phyloP scores from a whole-genome alignment of 2,888 invertebrate species.

The Drymonia ruficornis region DNA sequence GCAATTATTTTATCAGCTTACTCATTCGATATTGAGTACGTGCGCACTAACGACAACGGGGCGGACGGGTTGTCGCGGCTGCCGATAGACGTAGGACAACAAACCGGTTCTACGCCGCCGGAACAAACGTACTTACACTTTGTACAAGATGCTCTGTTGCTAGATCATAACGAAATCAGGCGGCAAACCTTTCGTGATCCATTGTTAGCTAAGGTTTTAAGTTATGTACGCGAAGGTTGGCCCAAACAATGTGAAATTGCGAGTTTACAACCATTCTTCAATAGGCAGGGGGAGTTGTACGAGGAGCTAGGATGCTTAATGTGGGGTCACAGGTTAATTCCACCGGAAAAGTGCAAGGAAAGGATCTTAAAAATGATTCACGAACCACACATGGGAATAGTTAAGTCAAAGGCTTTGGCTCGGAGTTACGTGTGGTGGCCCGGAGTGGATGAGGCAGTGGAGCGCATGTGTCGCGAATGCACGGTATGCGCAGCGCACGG shows the following conservation, averaged over 20 bases:
- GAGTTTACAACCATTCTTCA: constrained; percentile 7
- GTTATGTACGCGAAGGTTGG: constrained; percentile 12
- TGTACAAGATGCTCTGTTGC: neutral
- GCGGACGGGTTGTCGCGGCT: constrained; percentile 8
- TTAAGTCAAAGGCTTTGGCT: constrained; percentile 20
- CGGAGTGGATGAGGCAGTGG: constrained; percentile 36
- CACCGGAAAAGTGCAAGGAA: constrained; percentile 9
- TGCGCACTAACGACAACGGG: constrained; percentile 3
- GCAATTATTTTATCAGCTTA: neutral
- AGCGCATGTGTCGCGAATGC: constrained; percentile 13
- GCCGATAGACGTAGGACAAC: neutral
- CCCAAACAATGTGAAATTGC: constrained; percentile 3
- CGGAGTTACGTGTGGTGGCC: constrained; percentile 26
- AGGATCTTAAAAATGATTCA: constrained; percentile 13
- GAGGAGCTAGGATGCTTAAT: constrained; percentile 9
- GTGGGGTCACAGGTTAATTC: constrained; percentile 15
- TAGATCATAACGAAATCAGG: constrained; percentile 4
- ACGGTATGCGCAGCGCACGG: constrained; percentile 10
- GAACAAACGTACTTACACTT: constrained; percentile 8
- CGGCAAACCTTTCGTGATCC: neutral
- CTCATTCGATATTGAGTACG: constrained; percentile 7
- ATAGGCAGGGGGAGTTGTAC: constrained; percentile 5
- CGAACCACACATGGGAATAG: constrained; percentile 23
- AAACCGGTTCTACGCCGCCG: neutral
- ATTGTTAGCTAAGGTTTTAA: constrained; percentile 4